phyloP scores from a whole-genome alignment of 2,888 invertebrate genomes.

The Cheilosia vulpina region DNA sequence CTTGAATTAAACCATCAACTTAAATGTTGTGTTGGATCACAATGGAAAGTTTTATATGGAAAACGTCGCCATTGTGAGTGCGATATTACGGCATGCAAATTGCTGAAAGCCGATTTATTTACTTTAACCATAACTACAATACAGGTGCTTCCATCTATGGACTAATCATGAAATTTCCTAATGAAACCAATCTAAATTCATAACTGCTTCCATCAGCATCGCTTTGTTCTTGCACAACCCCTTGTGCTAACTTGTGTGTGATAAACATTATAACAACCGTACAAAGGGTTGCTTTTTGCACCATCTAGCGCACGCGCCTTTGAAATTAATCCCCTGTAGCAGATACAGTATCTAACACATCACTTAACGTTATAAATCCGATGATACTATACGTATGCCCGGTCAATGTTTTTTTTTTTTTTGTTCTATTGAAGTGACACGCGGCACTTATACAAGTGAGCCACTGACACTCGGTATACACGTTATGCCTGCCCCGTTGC shows the following conservation, averaged over 20 bases:
- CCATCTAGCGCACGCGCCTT: not conserved
- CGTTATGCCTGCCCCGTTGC: constrained; percentile 15
- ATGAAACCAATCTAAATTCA: constrained; percentile 1
- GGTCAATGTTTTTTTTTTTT: constrained; percentile 58
- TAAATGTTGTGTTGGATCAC: no score
- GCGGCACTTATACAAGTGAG: constrained; percentile 71
- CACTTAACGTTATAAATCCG: constrained; percentile 61
- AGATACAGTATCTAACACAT: constrained; percentile 42
- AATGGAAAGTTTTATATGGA: no score
- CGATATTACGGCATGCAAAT: no score
- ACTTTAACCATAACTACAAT: not conserved
- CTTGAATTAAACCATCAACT: no score
- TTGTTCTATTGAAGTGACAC: constrained; percentile 70
- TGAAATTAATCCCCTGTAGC: constrained; percentile 40
- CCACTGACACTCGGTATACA: constrained; percentile 60
- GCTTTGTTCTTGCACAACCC: not conserved
- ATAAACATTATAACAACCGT: not conserved
- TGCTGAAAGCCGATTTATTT: no score
- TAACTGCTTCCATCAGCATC: not conserved
- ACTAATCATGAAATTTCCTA: not conserved
- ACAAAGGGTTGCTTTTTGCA: not conserved
- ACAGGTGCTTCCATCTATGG: not conserved
- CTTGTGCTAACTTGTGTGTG: not conserved
- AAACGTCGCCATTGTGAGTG: no score
- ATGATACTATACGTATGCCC: constrained; percentile 17